Evolutionary conservation across 2,113 vertebrate genomes (phyloP).

Genomic region (Gyps fulvus): DNA sequence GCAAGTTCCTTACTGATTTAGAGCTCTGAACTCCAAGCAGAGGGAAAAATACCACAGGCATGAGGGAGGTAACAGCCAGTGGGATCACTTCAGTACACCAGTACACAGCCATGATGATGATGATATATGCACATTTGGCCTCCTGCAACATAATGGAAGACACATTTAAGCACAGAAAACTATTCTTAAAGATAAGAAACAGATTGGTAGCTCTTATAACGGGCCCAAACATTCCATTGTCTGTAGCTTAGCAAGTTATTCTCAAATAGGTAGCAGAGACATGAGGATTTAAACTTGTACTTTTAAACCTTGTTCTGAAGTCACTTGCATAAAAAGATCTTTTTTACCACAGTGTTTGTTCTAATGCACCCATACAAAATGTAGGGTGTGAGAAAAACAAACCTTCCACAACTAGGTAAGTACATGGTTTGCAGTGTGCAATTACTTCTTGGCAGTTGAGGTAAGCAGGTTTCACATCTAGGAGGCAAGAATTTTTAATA

Average conservation of each 20-base stretch:
- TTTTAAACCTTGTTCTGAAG: not conserved
- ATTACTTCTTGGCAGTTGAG: not conserved
- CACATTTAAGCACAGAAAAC: not conserved
- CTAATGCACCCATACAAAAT: not conserved
- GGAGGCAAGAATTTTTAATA: not conserved
- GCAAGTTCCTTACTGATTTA: constrained; percentile 76
- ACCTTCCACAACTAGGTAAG: not conserved
- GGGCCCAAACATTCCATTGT: not conserved
- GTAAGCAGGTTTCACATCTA: not conserved
- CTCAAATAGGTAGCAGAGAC: not conserved
- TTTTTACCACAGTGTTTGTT: not conserved
- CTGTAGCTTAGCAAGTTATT: not conserved
- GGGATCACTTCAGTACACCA: constrained; percentile 97
- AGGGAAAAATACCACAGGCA: constrained; percentile 91
- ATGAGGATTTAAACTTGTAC: not conserved
- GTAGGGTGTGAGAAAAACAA: not conserved
- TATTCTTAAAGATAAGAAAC: not conserved
- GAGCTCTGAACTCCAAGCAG: constrained; percentile 89
- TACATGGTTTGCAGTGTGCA: not conserved
- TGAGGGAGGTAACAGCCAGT: constrained; percentile 85
- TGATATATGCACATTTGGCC: constrained; percentile 87
- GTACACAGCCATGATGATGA: constrained; percentile 91
- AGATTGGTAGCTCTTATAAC: not conserved
- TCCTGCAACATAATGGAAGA: constrained; percentile 73
- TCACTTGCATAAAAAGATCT: not conserved